Conservation (phyloP, 2,888 invertebrate genomes). For the Operophtera brumata region DNA sequence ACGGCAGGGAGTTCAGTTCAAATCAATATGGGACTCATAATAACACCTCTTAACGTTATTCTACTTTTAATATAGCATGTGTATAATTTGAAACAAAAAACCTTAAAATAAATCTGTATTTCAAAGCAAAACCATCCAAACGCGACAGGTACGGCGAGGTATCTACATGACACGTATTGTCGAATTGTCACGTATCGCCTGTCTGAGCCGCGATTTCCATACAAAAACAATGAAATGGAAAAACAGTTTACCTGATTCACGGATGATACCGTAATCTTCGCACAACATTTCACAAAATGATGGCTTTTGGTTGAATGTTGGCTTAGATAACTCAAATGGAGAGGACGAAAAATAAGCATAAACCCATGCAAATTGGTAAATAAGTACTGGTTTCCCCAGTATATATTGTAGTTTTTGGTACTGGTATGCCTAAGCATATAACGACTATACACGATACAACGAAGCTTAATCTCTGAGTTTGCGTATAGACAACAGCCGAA, state of each 20-base stretch:
- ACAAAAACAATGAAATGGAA: conserved; percentile 41
- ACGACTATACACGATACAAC: too few relatives aligned
- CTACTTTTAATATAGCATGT: too few relatives aligned
- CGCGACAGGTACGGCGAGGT: conserved; percentile 13
- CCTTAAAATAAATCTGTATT: neutral
- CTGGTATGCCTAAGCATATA: too few relatives aligned
- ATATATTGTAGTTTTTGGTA: too few relatives aligned
- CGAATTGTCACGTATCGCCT: conserved; percentile 13
- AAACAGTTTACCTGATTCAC: conserved; percentile 34
- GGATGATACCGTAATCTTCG: conserved; percentile 30
- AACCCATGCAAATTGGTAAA: neutral
- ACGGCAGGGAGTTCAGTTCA: too few relatives aligned
- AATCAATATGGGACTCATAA: too few relatives aligned
- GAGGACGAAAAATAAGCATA: neutral
- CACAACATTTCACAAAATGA: conserved; percentile 8
- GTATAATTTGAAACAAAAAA: too few relatives aligned
- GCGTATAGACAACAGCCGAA: too few relatives aligned
- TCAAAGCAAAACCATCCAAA: conserved; percentile 11
- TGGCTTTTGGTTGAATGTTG: conserved; percentile 6
- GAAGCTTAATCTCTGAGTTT: too few relatives aligned
- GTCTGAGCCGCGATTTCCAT: conserved; percentile 41
- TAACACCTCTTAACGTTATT: too few relatives aligned
- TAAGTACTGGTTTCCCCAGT: too few relatives aligned
- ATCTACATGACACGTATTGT: conserved; percentile 13
- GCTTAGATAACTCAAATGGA: neutral